Evolutionary conservation across 1,140 invertebrate genomes (phyloP), one percentile per base, ranked within the genome.

Genomic region (Drosophila subpulchrella): DNA sequence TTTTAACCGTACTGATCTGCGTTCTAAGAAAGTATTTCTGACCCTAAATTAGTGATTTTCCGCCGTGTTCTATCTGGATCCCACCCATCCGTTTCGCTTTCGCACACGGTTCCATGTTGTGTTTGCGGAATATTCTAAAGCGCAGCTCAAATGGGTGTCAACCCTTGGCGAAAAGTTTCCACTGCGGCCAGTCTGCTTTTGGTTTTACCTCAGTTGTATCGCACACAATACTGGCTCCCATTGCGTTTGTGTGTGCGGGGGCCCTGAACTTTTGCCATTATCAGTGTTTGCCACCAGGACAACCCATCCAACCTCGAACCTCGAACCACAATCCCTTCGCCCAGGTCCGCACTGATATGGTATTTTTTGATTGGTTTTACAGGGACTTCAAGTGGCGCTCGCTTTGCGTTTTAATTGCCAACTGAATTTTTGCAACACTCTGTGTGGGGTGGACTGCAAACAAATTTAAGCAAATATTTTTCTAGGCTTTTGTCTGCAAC

Each of bases 291-390:
- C 66, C 57, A 50, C 59, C 47, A 30, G 36, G 47, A 39, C 46
- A 12, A 34, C 20, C 36, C 30, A 32, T 41, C 60, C n/a, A 17
- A 20, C 30, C 24, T 32, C 8, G 11, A 41, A 30, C 20, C 24
- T 30, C 6, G 20, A 42, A 36, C 24, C 51, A n/a, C 24, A 62
- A 41, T 59, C 39, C 41, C 61, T 67, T 67, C 48, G 54, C 41
- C 17, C 46, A 48, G 41, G 41, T 36, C 32, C 65, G 78, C 66
- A 76, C 53, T 70, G 75, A 58, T 50, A 74, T 88, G 83, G 83
- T 75, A 86, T 86, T 88, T 86, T 88, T 89, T 89, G 83, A 86
- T 86, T 86, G 83, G 79, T 86, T 86, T 86, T 82, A 63, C 65
- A 70, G 44, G 68, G 65, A 70, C 74, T 77, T 77, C 56, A 61